Evolutionary conservation across 1,140 invertebrate species (phyloP), one percentile per base, ranked within the genome.

Genomic region (Steinernema feltiae): DNA sequence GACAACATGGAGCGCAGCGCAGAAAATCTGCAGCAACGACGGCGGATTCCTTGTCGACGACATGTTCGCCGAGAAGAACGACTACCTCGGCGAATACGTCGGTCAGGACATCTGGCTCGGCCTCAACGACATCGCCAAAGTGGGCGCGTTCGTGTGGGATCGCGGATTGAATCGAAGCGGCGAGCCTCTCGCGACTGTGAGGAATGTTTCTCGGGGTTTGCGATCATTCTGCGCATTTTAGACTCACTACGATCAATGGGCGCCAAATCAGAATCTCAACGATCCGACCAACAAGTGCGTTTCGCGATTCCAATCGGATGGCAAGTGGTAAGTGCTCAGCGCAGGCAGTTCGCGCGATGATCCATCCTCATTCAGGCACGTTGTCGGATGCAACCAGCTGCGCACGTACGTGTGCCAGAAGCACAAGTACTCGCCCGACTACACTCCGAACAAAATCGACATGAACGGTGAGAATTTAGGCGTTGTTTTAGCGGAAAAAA

Each of bases 1-100:
- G 27, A 12, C 31, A 1, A 41, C 2, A 32, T 81, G 48, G 3
- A 27, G 32, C 17, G 76, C 76, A 0, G 79, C 79, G 0, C 72
- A 70, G 17, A 31, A 1, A 24, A 76, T 69, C 78, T 80, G 79
- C 30, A 7, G 31, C 15, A 18, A 1, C 21, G 73, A 70, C 29
- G 70, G 73, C 12, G 79, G 73, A 30, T 80, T 72, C 41, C 73
- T 80, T 17, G 78, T 70, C 18, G 79, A 80, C 48, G 79, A 80
- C 78, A 7, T 76, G 1, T 41, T 0, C 1, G 30, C 53, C 2
- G 73, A 71, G 24, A 79, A 72, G 27, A 73, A 79, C 70, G 1
- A 27, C 18, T 76, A 17, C 74, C 48, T 78, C 3, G 24, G 53
- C 53, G 24, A 53, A 3, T 71, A 15, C 29, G 18, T 27, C 35